Conservation (phyloP, 2,797 vertebrate species). For the Sebastes ruberrimus region DNA sequence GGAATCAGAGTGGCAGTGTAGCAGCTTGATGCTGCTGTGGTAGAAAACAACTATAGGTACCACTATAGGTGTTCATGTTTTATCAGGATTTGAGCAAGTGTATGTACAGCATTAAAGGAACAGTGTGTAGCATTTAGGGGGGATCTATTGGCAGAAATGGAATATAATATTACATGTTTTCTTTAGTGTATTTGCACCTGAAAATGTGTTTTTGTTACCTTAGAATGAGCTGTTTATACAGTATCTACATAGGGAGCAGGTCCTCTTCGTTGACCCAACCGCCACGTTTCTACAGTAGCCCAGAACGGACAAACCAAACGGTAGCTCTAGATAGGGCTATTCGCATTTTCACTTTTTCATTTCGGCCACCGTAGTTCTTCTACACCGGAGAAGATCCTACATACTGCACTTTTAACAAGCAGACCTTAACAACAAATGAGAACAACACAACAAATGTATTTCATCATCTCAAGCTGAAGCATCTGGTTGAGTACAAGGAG, state of each 20-base stretch:
- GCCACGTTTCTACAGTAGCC: not conserved
- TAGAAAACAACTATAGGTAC: not conserved
- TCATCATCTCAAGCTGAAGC: not conserved
- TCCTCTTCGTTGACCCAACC: fast-evolving
- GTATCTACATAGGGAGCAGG: not conserved
- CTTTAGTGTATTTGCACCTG: no score
- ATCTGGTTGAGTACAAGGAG: not conserved
- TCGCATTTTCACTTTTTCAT: not conserved
- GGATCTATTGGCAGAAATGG: not conserved
- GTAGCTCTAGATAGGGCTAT: not conserved
- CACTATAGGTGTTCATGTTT: not conserved
- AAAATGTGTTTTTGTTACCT: no score
- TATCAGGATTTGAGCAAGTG: not conserved
- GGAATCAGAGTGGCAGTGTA: conserved; percentile 9
- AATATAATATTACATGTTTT: no score
- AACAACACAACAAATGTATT: not conserved
- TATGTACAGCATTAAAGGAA: not conserved
- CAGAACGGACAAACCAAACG: not conserved
- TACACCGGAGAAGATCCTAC: no score
- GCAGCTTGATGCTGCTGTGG: not conserved
- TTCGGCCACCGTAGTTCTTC: not conserved
- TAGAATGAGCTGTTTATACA: not conserved
- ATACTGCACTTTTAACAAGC: not conserved
- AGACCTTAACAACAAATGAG: not conserved
- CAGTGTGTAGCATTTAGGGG: not conserved